Evolutionary conservation across 1,140 invertebrate genomes (phyloP), one percentile per base, ranked within the genome.

Genomic region (Drosophila ananassae): DNA sequence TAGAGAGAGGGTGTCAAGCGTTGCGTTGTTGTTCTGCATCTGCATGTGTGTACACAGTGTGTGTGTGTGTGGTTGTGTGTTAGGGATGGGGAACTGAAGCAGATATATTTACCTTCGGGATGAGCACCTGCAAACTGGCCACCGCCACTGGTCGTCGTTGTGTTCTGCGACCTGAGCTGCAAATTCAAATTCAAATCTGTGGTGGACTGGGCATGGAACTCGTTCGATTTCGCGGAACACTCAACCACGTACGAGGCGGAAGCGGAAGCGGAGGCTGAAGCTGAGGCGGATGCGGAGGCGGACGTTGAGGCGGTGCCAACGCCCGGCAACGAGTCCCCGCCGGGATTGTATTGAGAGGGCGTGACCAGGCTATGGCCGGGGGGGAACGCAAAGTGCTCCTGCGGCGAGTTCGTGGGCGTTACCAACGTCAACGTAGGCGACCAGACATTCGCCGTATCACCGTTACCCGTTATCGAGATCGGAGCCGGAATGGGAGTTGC

Each of bases 161-260:
- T 83, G 50, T 89, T 89, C 76, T 89, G 83, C 41, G 41, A 44
- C 9, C 83, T 75, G 48, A 89, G 83, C 83, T 89, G 83, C 79
- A 89, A 89, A 89, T 89, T 89, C 84, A 89, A 89, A 89, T 89
- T 89, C 76, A 89, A 89, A 89, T 89, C 83, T 83, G 83, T 89
- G 57, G 83, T 89, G 67, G 83, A 84, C 56, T 84, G 81, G 25
- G 81, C 77, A 53, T 73, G 81, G 51, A 84, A 84, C 58, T 73
- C 78, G 52, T 82, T 81, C n/a, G 84, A 87, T 21, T 78, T 54
- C 6, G 71, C 21, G 60, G 59, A 67, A 34, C 68, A 78, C 21
- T 80, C 72, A 0, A 80, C 56, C 24, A 80, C 48, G 25, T 76
- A 80, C 5, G 77, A 52, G n/a, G 77, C 46, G 37, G 71, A 57